A percentile compares a stretch with the other conserved stretches of the same genome.
phyloP scores from a whole-genome alignment of 2,888 invertebrate species.

The Leptarthrus brevirostris region DNA sequence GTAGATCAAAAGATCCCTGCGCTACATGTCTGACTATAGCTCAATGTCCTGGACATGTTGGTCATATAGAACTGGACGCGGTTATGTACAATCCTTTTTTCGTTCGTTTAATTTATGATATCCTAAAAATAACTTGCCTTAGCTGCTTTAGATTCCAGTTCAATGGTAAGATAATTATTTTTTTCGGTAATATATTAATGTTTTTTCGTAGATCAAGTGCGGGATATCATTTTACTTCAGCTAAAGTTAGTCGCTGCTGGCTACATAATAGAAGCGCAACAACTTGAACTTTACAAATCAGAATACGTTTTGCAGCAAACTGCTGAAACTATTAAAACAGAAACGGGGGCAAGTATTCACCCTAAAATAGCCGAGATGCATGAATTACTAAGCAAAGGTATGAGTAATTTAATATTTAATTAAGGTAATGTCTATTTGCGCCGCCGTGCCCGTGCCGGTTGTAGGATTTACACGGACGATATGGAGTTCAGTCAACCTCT shows the following conservation, averaged over 20 bases:
- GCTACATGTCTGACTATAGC: constrained; percentile 78
- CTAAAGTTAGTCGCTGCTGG: constrained; percentile 83
- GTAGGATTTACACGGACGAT: no score
- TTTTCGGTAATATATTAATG: background rate
- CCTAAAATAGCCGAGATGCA: constrained; percentile 69
- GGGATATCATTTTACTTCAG: constrained; percentile 68
- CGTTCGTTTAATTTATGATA: constrained; percentile 76
- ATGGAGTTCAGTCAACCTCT: no score
- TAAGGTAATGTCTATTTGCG: background rate
- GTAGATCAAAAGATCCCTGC: constrained; percentile 74
- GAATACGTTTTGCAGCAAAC: constrained; percentile 59
- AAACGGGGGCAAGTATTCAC: constrained; percentile 64
- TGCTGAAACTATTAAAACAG: constrained; percentile 58
- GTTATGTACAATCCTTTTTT: constrained; percentile 93
- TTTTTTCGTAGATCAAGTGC: constrained; percentile 63
- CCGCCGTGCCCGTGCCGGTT: no score
- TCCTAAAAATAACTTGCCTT: constrained; percentile 78
- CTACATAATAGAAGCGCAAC: constrained; percentile 77
- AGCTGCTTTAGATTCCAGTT: constrained; percentile 78
- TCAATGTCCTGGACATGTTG: constrained; percentile 92
- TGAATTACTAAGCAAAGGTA: constrained; percentile 61
- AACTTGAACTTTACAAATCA: constrained; percentile 70
- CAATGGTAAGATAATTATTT: constrained; percentile 66
- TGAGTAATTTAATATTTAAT: background rate
- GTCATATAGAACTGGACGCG: constrained; percentile 90